Conservation (phyloP, 35 echinoderm and acorn worm species). For the Holothuria glaberrima region DNA sequence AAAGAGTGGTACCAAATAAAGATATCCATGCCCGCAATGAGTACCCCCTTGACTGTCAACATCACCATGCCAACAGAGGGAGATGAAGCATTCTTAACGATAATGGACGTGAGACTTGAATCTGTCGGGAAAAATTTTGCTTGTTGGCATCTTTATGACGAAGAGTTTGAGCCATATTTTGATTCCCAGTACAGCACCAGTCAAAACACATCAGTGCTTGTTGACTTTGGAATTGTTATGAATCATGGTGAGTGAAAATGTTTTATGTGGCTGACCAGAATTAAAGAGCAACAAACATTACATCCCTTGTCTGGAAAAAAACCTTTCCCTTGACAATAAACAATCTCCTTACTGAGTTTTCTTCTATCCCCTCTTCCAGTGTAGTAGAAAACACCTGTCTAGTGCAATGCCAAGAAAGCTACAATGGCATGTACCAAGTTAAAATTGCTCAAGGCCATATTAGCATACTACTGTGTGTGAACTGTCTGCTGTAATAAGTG, state of each 20-base stretch:
- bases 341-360: no score
- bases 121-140: slow-evolving; percentile 72
- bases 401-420: no score
- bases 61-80: slow-evolving; percentile 73
- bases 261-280: no score
- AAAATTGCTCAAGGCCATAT: no score
- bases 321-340: no score
- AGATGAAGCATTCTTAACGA: slow-evolving; percentile 76
- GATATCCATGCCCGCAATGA: slow-evolving; percentile 69
- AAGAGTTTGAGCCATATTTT: slow-evolving; percentile 63
- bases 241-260: slow-evolving; percentile 72
- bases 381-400: no score
- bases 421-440: no score
- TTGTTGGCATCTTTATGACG: slow-evolving; percentile 69
- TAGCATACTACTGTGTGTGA: no score
- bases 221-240: slow-evolving; percentile 82
- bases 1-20: slow-evolving; percentile 79
- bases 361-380: no score
- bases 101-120: slow-evolving; percentile 63
- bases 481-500: no score
- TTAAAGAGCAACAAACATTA: no score
- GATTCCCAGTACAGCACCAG: slow-evolving; percentile 63
- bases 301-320: no score
- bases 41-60: slow-evolving; percentile 79
- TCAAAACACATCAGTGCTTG: slow-evolving; percentile 75